Base-by-base conservation (phyloP, 30 jellyfish, hydroid and myxozoan species). In the Pelagia noctiluca region DNA sequence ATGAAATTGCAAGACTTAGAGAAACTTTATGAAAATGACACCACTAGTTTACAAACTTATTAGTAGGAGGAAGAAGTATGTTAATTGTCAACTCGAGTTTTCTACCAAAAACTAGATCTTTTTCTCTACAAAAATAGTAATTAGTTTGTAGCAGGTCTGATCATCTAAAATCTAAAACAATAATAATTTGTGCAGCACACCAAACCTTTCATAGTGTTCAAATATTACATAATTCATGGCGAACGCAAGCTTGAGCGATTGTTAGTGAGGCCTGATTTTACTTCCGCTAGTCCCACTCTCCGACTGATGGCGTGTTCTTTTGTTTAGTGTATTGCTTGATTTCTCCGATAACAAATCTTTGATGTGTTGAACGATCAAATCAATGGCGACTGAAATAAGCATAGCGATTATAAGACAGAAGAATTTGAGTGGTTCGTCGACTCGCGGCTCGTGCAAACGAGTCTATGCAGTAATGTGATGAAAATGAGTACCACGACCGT, bases 291-390 rank as follows among this genome's bases (percentile, higher is more conserved):
- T 71, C 21, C 93, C 93, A 23, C 75, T 33, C 63, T 86, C 96
- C 13, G 96, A 86, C 67, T 76, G 82, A 34, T 64, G 86, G 18
- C 96, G 80, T 19, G 82, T 71, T 57, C 96, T 65, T 67, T 76
- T 76, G 34, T 49, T 63, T 33, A 0, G 35, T 48, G 23, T 38
- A 16, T 71, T 89, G 5, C 25, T 48, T 33, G 86, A 19, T 2
- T 37, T 35, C 32, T 52, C 78, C 24, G 68, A 37, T 2, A 86
- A 87, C 48, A 86, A 49, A 63, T 92, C 98, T 50, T 87, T 80
- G 42, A 92, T 92, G 72, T 92, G 98, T 70, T 92, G 93, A 21
- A 80, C 97, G 30, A 92, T 92, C 85, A 92, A 54, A 52, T 74
- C 98, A 37, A 92, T 81, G 0, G 98, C 98, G 24, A 92, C 98